phyloP scores from a whole-genome alignment of 23 tunicate genomes.

The Styela plicata region DNA sequence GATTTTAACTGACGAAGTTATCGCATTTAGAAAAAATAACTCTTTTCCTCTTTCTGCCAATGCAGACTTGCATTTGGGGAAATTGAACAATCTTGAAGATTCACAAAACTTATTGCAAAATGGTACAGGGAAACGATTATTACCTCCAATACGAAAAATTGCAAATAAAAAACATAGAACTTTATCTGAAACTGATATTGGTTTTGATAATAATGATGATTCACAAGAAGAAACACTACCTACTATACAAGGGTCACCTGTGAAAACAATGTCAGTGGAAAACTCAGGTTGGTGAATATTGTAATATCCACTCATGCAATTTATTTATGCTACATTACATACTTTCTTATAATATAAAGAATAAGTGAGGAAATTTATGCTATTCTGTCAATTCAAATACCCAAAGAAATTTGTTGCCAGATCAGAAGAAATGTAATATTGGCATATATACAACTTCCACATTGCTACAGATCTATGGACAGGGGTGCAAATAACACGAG shows the following conservation, averaged over 20 bases:
- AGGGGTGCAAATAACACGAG: too few species aligned
- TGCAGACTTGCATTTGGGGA: neutral
- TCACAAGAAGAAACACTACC: neutral
- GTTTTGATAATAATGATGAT: neutral
- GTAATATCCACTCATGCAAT: neutral
- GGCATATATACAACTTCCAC: too few species aligned
- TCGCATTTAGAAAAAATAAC: neutral
- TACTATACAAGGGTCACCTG: slow-evolving; percentile 4
- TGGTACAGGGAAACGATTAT: neutral
- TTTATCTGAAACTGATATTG: neutral
- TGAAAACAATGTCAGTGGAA: neutral
- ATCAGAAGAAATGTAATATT: too few species aligned
- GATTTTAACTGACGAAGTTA: neutral
- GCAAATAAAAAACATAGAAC: neutral
- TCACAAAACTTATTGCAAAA: neutral
- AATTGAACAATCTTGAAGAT: neutral
- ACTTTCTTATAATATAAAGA: too few species aligned
- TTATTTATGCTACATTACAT: neutral
- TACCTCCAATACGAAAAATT: neutral
- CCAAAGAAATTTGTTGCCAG: too few species aligned
- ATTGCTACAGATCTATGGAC: too few species aligned
- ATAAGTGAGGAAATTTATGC: too few species aligned
- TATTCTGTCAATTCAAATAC: too few species aligned
- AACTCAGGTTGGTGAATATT: too few species aligned
- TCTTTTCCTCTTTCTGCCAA: neutral